A percentile compares a stretch with the other conserved stretches of the same genome.
These are phyloP conservation scores for Rhincodon typus DNA, from an alignment of 2,797 vertebrate species.

Conservation along the genomic window DNA sequence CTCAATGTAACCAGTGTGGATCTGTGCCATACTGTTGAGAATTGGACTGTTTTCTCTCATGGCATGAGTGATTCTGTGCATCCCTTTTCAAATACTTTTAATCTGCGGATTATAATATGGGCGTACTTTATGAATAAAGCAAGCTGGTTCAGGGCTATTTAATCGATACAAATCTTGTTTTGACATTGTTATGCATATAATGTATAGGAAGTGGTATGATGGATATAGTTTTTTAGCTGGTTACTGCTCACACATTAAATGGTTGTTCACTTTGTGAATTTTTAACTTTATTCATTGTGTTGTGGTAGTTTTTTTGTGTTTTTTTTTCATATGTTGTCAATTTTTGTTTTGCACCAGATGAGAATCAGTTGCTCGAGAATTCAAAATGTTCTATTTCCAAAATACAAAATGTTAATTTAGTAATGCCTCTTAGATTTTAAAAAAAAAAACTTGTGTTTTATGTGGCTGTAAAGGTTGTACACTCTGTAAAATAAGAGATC, in stretches of 20 bases:
- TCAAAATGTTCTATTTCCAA: conserved; percentile 65
- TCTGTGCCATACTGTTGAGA: conserved; percentile 7
- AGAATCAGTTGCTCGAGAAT: conserved; percentile 66
- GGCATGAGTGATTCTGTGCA: conserved; percentile 27
- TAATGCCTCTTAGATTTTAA: conserved; percentile 55
- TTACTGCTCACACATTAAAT: conserved; percentile 60
- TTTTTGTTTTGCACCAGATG: conserved; percentile 67
- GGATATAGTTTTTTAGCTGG: conserved; percentile 59
- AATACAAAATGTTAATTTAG: conserved; percentile 62
- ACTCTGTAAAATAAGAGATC: conserved; percentile 68
- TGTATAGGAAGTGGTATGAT: conserved; percentile 51
- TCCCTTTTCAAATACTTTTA: conserved; percentile 22
- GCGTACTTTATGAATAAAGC: conserved; percentile 44
- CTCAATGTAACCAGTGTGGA: conserved; percentile 25
- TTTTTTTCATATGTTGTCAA: conserved; percentile 60
- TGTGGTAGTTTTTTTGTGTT: conserved; percentile 60
- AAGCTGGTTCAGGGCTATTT: conserved; percentile 65
- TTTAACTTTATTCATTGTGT: conserved; percentile 62
- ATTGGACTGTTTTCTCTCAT: conserved; percentile 26
- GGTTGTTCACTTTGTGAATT: conserved; percentile 59
- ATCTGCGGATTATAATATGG: background rate
- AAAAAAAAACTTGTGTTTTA: conserved; percentile 56
- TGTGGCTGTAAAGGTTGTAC: conserved; percentile 73
- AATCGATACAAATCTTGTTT: conserved; percentile 59
- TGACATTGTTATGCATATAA: conserved; percentile 66